These are phyloP conservation scores for Syrrhaptes paradoxus DNA, from an alignment of 2,113 vertebrate genomes.

Conservation along the genomic window DNA sequence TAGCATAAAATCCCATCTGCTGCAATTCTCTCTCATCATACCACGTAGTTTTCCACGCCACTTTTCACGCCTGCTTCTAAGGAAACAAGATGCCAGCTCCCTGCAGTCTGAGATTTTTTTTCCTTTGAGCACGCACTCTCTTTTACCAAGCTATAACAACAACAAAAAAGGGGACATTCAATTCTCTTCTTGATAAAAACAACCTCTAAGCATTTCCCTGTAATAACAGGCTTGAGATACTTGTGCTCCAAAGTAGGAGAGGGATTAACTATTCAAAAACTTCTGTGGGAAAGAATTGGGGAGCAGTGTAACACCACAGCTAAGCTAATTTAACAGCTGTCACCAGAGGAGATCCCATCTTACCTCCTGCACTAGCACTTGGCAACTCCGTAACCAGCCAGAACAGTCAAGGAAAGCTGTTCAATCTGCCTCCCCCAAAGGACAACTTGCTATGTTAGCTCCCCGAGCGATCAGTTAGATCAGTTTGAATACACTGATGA, in stretches of 20 bases:
- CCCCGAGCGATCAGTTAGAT: neutral
- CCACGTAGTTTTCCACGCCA: neutral
- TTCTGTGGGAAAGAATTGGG: neutral
- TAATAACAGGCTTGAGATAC: neutral
- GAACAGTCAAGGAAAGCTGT: neutral
- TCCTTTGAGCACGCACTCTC: neutral
- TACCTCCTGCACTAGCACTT: neutral
- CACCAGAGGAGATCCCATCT: neutral
- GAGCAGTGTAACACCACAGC: neutral
- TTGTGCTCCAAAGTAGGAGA: neutral
- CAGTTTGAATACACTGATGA: neutral
- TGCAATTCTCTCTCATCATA: neutral
- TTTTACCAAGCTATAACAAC: neutral
- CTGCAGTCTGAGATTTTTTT: neutral
- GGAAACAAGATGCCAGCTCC: neutral
- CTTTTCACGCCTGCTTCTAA: neutral
- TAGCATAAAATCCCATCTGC: neutral
- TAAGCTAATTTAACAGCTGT: neutral
- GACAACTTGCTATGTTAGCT: neutral
- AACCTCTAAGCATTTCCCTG: neutral
- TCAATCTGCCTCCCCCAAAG: neutral
- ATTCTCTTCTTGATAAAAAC: neutral
- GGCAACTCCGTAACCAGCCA: neutral
- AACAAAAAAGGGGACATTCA: neutral
- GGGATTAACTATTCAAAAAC: neutral